Conservation (phyloP, 2,113 vertebrate species). For the Strix aluco region DNA sequence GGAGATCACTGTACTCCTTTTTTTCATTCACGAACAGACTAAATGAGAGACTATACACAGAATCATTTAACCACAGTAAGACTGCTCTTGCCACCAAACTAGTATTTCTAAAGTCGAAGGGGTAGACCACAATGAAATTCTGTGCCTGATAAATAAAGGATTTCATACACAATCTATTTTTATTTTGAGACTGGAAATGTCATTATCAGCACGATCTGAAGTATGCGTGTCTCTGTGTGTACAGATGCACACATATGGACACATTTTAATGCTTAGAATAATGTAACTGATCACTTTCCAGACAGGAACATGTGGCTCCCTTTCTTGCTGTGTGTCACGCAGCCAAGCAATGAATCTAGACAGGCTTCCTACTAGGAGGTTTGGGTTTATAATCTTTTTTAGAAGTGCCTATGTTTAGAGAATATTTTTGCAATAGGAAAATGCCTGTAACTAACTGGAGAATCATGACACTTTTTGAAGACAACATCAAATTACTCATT, state of each 20-base stretch:
- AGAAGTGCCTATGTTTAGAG: background rate
- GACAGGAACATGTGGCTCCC: constrained; percentile 52
- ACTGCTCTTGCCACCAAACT: background rate
- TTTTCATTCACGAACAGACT: background rate
- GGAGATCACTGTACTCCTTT: background rate
- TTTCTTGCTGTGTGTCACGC: constrained; percentile 45
- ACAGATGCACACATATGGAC: background rate
- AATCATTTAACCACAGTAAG: background rate
- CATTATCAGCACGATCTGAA: constrained; percentile 40
- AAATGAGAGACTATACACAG: background rate
- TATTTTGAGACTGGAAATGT: constrained; percentile 19
- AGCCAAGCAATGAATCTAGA: constrained; percentile 45
- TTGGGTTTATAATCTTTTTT: background rate
- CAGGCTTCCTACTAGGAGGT: constrained; percentile 27
- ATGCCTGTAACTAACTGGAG: background rate
- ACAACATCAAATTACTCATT: background rate
- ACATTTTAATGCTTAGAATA: constrained; percentile 42
- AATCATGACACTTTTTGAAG: background rate
- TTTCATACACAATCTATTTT: background rate
- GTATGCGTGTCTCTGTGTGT: constrained; percentile 1
- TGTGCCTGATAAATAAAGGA: background rate
- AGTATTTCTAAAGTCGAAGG: background rate
- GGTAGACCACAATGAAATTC: background rate
- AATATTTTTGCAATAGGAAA: constrained; percentile 24
- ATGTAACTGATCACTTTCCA: constrained; percentile 65